Conservation (phyloP, 2,113 vertebrate genomes). For the Deroptyus accipitrinus region DNA sequence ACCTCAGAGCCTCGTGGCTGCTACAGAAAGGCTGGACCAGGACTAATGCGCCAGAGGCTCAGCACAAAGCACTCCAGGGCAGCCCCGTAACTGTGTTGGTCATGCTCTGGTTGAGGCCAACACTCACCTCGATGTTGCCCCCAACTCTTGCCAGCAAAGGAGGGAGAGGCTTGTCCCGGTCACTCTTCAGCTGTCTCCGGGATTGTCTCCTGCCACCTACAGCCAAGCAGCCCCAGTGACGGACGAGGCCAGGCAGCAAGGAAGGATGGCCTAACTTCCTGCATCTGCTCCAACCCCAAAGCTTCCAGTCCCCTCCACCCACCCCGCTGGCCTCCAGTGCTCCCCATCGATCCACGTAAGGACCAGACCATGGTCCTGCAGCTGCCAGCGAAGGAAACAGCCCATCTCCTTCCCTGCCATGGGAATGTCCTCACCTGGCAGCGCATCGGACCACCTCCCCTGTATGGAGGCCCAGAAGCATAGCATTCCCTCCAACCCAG, state of each 20-base stretch:
- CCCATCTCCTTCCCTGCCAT: not conserved
- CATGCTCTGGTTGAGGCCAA: accelerated
- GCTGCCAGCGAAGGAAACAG: not conserved
- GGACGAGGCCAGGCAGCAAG: not conserved
- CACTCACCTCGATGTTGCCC: slow-evolving; percentile 92
- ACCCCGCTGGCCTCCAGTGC: accelerated
- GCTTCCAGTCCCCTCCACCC: not conserved
- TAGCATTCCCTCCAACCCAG: not conserved
- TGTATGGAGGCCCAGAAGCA: not conserved
- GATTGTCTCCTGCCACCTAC: slow-evolving; percentile 92
- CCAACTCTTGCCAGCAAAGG: slow-evolving; percentile 94
- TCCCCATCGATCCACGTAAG: accelerated
- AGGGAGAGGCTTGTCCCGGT: slow-evolving; percentile 94
- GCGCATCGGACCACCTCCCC: not conserved
- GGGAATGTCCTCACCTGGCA: not conserved
- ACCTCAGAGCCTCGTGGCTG: accelerated
- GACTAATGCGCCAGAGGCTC: accelerated
- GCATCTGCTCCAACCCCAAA: not conserved
- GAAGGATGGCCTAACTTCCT: not conserved
- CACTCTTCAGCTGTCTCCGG: slow-evolving; percentile 91
- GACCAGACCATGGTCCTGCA: not conserved
- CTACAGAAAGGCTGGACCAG: not conserved
- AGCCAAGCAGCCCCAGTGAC: not conserved
- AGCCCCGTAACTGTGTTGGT: accelerated
- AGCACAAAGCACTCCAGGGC: not conserved